Conservation (phyloP, 2,113 vertebrate genomes). For the Collichthys lucidus region DNA sequence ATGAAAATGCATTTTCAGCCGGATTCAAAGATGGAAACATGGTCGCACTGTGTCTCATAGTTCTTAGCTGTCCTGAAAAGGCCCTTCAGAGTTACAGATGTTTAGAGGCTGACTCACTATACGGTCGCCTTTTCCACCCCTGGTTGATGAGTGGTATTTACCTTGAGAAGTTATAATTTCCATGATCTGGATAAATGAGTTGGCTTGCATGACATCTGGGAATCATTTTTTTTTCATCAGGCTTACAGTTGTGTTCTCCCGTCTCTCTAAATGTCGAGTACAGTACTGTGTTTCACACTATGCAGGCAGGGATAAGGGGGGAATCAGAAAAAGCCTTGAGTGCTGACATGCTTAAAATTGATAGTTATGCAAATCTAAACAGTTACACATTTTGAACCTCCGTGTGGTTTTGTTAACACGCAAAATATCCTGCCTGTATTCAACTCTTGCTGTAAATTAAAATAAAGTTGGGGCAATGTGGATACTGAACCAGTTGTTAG, state of each 20-base stretch:
- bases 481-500: conserved; percentile 24
- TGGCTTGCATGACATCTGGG: conserved; percentile 66
- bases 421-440: not conserved
- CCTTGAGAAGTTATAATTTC: conserved; percentile 76
- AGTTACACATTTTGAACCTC: not conserved
- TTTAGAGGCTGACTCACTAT: conserved; percentile 70
- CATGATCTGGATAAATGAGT: conserved; percentile 72
- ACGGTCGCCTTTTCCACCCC: conserved; percentile 70
- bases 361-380: not conserved
- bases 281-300: conserved; percentile 20
- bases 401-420: not conserved
- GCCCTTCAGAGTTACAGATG: conserved; percentile 48
- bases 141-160: conserved; percentile 63
- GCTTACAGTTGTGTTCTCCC: conserved; percentile 32
- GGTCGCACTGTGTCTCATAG: conserved; percentile 17
- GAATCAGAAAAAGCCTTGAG: conserved; percentile 7
- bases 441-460: conserved; percentile 17
- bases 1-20: conserved; percentile 44
- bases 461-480: not conserved
- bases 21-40: conserved; percentile 44
- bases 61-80: conserved; percentile 55
- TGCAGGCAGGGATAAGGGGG: not conserved
- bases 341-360: conserved; percentile 1
- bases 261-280: conserved; percentile 25
- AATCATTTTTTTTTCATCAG: conserved; percentile 55